Evolutionary conservation across 2,888 invertebrate genomes (phyloP), one percentile per base, ranked within the genome.

Genomic region (Diaperis boleti): DNA sequence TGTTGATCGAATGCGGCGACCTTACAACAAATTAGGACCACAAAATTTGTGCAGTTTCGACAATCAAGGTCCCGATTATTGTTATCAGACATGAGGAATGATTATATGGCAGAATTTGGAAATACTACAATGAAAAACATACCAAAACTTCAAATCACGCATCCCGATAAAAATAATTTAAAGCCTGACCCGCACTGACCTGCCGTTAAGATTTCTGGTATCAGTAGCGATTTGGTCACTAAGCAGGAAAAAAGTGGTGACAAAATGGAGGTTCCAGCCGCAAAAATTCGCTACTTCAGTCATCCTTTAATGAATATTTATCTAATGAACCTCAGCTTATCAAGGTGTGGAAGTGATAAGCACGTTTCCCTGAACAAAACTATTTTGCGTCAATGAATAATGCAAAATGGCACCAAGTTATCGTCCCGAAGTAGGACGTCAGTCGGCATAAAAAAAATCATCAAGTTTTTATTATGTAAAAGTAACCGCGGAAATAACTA

Each of bases 161-260:
- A 15, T 22, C 7, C 29, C 29, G 55, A 55, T 55, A 42, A 42
- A 29, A 54, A 54, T 26, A 22, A 54, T 55, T 55, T 55, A 42
- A 55, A 55, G 17, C 55, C 1, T 55, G 55, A 55, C 55, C 55
- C 13, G 7, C 31, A 26, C 3, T 42, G 42, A 55, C 55, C 39
- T 26, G 41, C 18, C 7, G 17, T 29, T 22, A 10, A 33, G 39
- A 52, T 52, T 52, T 52, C 15, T 7, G 22, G 20, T 52, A 52
- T 52, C 52, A 52, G 22, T 26, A 14, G 33, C 35, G 26, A 14
- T 49, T 49, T 35, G 18, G 35, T 18, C 31, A 20, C 31, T 29
- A 22, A 13, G 45, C 6, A 18, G 26, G n/a, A 8, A 18, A 33
- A 35, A 37, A 35, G n/a, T n/a, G n/a, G n/a, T n/a, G n/a, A n/a